phyloP scores from a whole-genome alignment of 1,140 invertebrate genomes.

The Ips typographus region DNA sequence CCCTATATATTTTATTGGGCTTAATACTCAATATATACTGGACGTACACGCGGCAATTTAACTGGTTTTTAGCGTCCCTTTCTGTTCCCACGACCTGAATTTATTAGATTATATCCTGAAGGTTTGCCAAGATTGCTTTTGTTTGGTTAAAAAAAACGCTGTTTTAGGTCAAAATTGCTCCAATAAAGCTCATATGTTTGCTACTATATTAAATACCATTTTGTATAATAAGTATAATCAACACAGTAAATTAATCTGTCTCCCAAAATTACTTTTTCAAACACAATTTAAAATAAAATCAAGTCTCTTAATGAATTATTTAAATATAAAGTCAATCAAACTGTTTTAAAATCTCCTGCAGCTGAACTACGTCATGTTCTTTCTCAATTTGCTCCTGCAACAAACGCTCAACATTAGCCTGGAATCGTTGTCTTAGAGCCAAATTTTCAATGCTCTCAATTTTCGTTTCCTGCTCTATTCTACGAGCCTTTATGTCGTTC shows the following conservation, averaged over 20 bases:
- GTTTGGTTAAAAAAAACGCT: too few relatives aligned
- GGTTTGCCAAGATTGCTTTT: constrained; percentile 6
- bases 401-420: constrained; percentile 76
- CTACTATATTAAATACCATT: too few relatives aligned
- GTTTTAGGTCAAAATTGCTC: too few relatives aligned
- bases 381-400: constrained; percentile 78
- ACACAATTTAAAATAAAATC: too few relatives aligned
- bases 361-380: constrained; percentile 63
- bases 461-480: constrained; percentile 77
- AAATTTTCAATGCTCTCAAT: constrained; percentile 85
- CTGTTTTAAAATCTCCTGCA: constrained; percentile 48
- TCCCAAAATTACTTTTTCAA: too few relatives aligned
- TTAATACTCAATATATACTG: constrained; percentile 23
- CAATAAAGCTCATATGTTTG: too few relatives aligned
- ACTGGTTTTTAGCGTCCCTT: constrained; percentile 15
- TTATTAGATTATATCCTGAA: constrained; percentile 8
- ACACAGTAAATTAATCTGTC: too few relatives aligned
- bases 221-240: too few relatives aligned
- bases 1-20: constrained; percentile 31
- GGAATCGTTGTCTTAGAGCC: constrained; percentile 77
- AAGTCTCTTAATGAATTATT: too few relatives aligned
- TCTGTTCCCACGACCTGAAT: constrained; percentile 14
- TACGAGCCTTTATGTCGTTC: constrained; percentile 67
- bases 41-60: constrained; percentile 30
- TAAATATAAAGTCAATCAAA: constrained; percentile 4